phyloP scores from a whole-genome alignment of 2,888 invertebrate species.

The Synergus japonicus region DNA sequence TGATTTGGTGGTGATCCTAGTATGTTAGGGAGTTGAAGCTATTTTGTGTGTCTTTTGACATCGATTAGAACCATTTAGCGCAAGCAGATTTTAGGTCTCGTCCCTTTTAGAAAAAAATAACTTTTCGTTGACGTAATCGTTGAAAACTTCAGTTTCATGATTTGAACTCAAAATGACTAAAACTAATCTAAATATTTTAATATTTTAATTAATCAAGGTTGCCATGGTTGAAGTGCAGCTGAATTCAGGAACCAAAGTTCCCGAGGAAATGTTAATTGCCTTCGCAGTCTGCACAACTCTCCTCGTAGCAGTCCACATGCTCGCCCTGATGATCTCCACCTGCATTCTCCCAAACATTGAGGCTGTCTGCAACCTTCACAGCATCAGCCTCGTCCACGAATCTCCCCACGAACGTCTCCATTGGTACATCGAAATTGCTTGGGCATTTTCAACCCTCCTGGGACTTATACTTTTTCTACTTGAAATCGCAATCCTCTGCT shows the following conservation, averaged over 20 bases:
- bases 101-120: too few species aligned
- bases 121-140: too few species aligned
- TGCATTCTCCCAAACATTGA: slow-evolving; percentile 99
- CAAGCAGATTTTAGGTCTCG: too few species aligned
- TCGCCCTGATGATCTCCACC: slow-evolving; percentile 99
- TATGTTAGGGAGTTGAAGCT: too few species aligned
- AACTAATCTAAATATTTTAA: background rate
- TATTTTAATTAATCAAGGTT: slow-evolving; percentile 80
- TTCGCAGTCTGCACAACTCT: slow-evolving; percentile 97
- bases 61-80: too few species aligned
- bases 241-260: slow-evolving; percentile 86
- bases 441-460: slow-evolving; percentile 97
- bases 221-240: slow-evolving; percentile 98
- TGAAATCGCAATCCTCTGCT: slow-evolving; percentile 97
- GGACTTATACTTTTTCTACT: slow-evolving; percentile 95
- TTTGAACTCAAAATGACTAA: too few species aligned
- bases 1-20: too few species aligned
- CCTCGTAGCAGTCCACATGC: slow-evolving; percentile 97
- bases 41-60: too few species aligned
- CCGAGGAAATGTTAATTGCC: slow-evolving; percentile 89
- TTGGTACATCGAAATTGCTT: slow-evolving; percentile 98
- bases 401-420: slow-evolving; percentile 93
- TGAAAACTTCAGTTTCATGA: too few species aligned
- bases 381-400: slow-evolving; percentile 90
- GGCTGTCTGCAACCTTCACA: slow-evolving; percentile 94